Evolutionary conservation across 2,888 invertebrate species (phyloP), one percentile per base, ranked within the genome.

Genomic region (Yponomeuta sedellus): DNA sequence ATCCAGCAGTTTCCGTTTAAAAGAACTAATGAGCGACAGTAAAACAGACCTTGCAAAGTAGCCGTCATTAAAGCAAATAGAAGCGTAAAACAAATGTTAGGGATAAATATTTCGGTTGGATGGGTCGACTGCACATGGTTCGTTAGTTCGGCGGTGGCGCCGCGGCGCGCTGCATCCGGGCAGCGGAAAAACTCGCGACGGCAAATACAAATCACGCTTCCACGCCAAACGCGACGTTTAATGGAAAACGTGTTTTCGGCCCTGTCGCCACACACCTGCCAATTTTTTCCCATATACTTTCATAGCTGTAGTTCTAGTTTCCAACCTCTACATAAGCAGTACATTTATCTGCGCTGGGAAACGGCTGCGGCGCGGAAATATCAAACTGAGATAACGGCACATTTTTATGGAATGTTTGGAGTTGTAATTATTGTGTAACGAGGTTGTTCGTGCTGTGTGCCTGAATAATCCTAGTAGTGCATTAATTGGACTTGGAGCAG

Each of bases 131-230:
- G 79, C 74, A 75, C 76, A 84, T 83, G 88, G 86, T 88, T 88
- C 88, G 88, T 89, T 88, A 88, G 83, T 77, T 82, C 80, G 70
- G 73, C 74, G 74, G 77, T 74, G 75, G 80, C 79, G 83, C 79
- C 76, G 78, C 77, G 75, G 73, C 74, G 76, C 78, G 70, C 71
- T 77, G 83, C 81, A 82, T 82, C 80, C 78, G 80, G 75, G 71
- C 72, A 73, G 75, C 77, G 80, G 82, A 85, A 86, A 88, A 86
- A 85, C 82, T 82, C 81, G 77, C 78, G 77, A 78, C 74, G 74
- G 79, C 80, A 86, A 88, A 87, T 81, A 88, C 82, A 85, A 89
- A 88, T 88, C 84, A 79, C 77, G 80, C 76, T 83, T 79, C 52
- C 65, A 22, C 52, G 65, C 65, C 67, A 63, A 70, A 52, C 64